Evolutionary conservation across 2,888 invertebrate species (phyloP).

Genomic region (Xestoiulus laeticollis): DNA sequence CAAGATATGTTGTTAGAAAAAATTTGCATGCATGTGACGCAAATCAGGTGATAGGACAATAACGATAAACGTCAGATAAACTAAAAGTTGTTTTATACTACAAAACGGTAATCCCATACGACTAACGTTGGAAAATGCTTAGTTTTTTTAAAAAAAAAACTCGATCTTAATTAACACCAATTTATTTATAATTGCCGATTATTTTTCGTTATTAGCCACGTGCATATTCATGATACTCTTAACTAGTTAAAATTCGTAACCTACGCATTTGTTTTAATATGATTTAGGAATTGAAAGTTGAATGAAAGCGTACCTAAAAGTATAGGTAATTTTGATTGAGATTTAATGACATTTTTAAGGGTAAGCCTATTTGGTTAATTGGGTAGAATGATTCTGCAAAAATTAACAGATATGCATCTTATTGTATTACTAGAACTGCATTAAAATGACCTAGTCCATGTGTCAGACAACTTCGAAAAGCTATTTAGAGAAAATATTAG

Average conservation of each 20-base stretch:
- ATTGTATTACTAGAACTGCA: not conserved
- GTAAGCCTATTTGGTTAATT: slow-evolving; percentile 13
- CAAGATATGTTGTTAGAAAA: not conserved
- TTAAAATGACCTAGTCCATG: not conserved
- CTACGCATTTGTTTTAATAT: not conserved
- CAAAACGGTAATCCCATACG: too few species aligned
- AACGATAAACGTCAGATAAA: not conserved
- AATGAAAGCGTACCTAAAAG: not conserved
- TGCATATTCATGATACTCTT: not conserved
- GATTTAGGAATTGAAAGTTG: not conserved
- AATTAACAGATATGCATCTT: not conserved
- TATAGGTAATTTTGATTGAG: not conserved
- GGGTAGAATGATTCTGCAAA: slow-evolving; percentile 1
- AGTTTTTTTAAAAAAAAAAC: not conserved
- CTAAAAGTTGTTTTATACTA: too few species aligned
- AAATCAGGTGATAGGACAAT: not conserved
- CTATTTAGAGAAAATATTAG: not conserved
- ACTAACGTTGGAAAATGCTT: too few species aligned
- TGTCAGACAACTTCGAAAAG: not conserved
- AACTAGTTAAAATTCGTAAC: not conserved
- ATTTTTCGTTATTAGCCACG: not conserved
- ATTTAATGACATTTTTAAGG: not conserved
- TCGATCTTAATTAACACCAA: not conserved
- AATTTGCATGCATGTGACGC: not conserved
- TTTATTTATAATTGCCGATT: not conserved